Evolutionary conservation across 2,888 invertebrate species (phyloP), one percentile per base, ranked within the genome.

Genomic region (Caenorhabditis sulstoni): DNA sequence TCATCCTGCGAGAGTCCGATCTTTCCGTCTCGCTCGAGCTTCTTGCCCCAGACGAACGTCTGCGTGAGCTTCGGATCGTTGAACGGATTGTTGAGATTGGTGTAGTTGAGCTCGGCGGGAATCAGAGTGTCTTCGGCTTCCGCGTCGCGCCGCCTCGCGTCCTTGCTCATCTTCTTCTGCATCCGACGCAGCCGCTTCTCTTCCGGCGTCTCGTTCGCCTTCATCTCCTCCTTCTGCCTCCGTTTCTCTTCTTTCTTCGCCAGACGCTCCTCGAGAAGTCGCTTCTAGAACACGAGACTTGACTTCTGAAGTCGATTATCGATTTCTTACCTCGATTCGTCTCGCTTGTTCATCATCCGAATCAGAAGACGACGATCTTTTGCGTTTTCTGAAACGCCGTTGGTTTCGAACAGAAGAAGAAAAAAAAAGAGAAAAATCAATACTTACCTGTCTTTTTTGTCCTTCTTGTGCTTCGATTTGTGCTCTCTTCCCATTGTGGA

Each of bases 31-130:
- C 96, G 95, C 73, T 96, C 94, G 57, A 97, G 92, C 91, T 99
- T 99, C 91, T 98, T 98, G 22, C 93, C 93, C 99, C 99, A 99
- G 0, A 97, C 95, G 91, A 99, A 99, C 0, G 96, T 95, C 39
- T 97, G 94, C 5, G 97, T 93, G 45, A 99, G 93, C 87, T 96
- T 96, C 0, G 95, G 95, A 92, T 99, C 99, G 0, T 98, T 98
- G 91, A 98, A 99, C 0, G 99, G 99, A 92, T 99, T 99, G 91
- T 99, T 97, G 62, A 95, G 95, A 91, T 99, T 97, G 0, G 98
- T 97, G 90, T 98, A 99, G 89, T 96, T 85, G 79, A 92, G 91
- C 79, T 96, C 93, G 3, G 84, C 73, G 2, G 87, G 86, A 41
- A 88, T 84, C 14, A 68, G 67, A 90, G 96, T 96, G 91, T 97